Conservation (phyloP, 2,113 vertebrate species). For the Cheirogaleus medius region DNA sequence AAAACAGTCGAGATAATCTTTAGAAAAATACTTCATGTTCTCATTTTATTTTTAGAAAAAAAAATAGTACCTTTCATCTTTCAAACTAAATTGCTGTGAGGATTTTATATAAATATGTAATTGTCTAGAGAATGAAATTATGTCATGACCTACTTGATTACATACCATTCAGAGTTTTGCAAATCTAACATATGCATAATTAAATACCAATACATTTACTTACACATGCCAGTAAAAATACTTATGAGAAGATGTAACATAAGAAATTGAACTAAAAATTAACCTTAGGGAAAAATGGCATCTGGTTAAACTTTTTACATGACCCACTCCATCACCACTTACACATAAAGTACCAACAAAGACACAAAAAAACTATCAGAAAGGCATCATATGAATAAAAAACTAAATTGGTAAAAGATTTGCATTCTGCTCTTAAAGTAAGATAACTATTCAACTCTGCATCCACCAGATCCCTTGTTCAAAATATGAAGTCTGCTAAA, state of each 20-base stretch:
- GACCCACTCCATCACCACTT: neutral
- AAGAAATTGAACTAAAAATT: constrained; percentile 26
- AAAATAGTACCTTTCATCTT: neutral
- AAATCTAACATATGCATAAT: neutral
- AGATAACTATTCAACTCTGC: neutral
- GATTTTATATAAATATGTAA: constrained; percentile 30
- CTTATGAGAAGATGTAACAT: neutral
- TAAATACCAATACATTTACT: neutral
- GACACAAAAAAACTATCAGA: neutral
- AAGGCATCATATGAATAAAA: neutral
- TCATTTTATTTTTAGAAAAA: constrained; percentile 60
- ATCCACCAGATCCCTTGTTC: neutral
- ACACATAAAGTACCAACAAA: neutral
- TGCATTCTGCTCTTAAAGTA: neutral
- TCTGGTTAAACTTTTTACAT: neutral
- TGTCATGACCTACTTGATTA: constrained; percentile 64
- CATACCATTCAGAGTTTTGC: constrained; percentile 32
- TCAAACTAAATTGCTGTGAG: constrained; percentile 47
- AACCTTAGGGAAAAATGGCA: neutral
- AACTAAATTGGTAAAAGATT: neutral
- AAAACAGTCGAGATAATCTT: neutral
- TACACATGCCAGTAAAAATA: neutral
- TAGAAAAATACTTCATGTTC: constrained; percentile 27
- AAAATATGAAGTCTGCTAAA: neutral
- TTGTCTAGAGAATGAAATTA: constrained; percentile 39